phyloP scores from a whole-genome alignment of 2,888 invertebrate species.

The Sinohyriopsis cumingii region DNA sequence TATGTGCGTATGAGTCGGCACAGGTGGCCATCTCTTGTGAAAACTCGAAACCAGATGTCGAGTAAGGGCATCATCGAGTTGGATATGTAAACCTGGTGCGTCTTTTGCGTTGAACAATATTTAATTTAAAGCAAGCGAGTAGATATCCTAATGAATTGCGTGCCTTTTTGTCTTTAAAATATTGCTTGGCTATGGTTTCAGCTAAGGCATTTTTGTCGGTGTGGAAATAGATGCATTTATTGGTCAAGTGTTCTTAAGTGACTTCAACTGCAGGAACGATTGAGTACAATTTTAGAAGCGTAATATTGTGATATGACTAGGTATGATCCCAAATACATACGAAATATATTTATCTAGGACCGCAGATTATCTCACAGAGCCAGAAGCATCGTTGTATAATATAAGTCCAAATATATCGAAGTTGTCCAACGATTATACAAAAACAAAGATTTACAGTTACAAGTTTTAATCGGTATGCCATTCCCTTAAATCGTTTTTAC shows the following conservation, averaged over 20 bases:
- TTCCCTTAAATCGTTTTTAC: background rate
- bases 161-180: background rate
- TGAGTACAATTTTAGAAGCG: background rate
- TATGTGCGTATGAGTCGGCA: conserved; percentile 1
- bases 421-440: background rate
- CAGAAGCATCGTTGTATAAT: conserved; percentile 1
- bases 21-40: background rate
- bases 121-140: background rate
- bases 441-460: background rate
- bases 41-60: conserved; percentile 10
- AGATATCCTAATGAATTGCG: background rate
- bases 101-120: background rate
- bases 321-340: background rate
- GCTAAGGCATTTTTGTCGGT: conserved; percentile 1
- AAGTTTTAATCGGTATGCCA: background rate
- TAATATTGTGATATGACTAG: background rate
- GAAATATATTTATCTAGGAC: background rate
- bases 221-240: conserved; percentile 1
- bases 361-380: background rate
- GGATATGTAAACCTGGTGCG: background rate
- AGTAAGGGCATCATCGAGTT: background rate
- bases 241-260: background rate
- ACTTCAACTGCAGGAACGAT: background rate
- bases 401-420: background rate
- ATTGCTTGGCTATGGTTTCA: background rate